A percentile compares a stretch with the other conserved stretches of the same genome.
Evolutionary conservation across 2,113 vertebrate species (phyloP).

Genomic region (Pterocles gutturalis): DNA sequence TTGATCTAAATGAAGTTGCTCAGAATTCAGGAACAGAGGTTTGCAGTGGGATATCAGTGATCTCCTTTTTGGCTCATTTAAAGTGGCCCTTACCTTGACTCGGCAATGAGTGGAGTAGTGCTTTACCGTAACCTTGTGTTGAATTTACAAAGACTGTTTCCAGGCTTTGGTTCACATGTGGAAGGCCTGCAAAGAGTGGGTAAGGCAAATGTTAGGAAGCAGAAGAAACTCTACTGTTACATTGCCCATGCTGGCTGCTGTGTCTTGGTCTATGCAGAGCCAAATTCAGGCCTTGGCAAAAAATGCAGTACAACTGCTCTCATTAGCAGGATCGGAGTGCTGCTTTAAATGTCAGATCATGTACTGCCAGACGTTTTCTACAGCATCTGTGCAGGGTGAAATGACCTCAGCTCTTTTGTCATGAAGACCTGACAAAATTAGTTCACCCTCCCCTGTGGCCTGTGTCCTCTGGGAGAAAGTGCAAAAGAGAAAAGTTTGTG

Average conservation of each 20-base stretch:
- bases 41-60: background rate
- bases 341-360: background rate
- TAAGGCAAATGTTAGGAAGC: background rate
- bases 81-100: background rate
- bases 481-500: background rate
- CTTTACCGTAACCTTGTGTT: accelerated
- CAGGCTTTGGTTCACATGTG: background rate
- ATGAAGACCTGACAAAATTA: background rate
- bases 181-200: background rate
- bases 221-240: background rate
- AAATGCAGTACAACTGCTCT: background rate
- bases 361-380: background rate
- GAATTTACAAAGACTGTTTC: background rate
- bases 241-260: background rate
- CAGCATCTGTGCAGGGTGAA: background rate
- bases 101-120: background rate
- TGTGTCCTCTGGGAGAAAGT: background rate
- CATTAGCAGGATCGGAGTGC: background rate
- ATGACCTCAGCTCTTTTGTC: background rate
- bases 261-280: background rate
- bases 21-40: background rate
- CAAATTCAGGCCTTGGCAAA: background rate
- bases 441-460: background rate
- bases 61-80: background rate
- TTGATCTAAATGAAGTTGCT: background rate